A percentile compares a stretch with the other conserved stretches of the same genome.
phyloP scores from a whole-genome alignment of 2,888 invertebrate species.

The Acleris literana region DNA sequence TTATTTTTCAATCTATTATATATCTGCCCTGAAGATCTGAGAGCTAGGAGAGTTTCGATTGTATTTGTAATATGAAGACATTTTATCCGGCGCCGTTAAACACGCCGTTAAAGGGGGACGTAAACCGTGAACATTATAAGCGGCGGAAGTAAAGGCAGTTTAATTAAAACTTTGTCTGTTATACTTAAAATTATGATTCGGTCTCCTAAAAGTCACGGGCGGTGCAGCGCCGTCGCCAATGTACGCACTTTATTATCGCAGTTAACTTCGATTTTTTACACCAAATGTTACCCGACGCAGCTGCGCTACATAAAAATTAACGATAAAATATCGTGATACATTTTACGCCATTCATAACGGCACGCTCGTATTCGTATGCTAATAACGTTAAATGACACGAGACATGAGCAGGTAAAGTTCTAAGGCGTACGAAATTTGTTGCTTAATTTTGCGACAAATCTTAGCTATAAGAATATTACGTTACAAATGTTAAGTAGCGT shows the following conservation, averaged over 20 bases:
- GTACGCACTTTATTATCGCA: slow-evolving; percentile 41
- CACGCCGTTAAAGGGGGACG: slow-evolving; percentile 25
- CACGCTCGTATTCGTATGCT: slow-evolving; percentile 2
- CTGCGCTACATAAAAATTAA: slow-evolving; percentile 62
- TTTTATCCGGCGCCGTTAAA: slow-evolving; percentile 24
- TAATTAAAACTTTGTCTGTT: slow-evolving; percentile 36
- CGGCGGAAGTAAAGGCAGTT: slow-evolving; percentile 28
- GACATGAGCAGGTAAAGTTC: slow-evolving; percentile 6
- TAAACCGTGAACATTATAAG: slow-evolving; percentile 32
- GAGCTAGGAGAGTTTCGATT: not conserved
- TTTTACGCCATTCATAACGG: not conserved
- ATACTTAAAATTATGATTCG: slow-evolving; percentile 35
- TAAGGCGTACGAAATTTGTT: too few species aligned
- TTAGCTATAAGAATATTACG: too few species aligned
- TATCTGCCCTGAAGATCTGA: too few species aligned
- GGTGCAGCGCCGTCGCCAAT: slow-evolving; percentile 35
- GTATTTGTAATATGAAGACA: slow-evolving; percentile 2
- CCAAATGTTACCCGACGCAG: slow-evolving; percentile 61
- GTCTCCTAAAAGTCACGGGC: slow-evolving; percentile 31
- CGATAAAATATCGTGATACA: slow-evolving; percentile 14
- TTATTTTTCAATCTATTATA: too few species aligned
- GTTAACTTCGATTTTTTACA: slow-evolving; percentile 58
- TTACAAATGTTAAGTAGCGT: too few species aligned
- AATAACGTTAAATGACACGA: not conserved
- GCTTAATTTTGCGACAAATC: too few species aligned